These are phyloP conservation scores for Lophura nycthemera DNA, from an alignment of 2,113 vertebrate species.

Conservation along the genomic window DNA sequence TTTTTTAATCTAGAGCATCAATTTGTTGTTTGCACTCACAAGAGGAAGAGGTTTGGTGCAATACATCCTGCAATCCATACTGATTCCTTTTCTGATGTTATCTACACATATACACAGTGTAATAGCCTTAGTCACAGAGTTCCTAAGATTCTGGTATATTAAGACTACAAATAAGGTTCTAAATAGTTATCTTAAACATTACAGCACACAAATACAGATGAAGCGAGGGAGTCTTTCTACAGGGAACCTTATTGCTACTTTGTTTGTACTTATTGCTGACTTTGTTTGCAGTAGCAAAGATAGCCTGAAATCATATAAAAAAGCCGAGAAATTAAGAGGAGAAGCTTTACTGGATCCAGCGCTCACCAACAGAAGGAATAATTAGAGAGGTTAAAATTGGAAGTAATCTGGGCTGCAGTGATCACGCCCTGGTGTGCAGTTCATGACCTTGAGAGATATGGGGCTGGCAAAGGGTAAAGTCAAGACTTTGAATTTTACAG, in stretches of 20 bases:
- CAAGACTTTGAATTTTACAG: neutral
- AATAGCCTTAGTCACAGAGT: neutral
- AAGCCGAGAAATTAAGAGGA: neutral
- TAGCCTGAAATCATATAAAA: fast-evolving
- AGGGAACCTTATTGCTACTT: neutral
- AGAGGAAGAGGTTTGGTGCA: neutral
- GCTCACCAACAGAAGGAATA: neutral
- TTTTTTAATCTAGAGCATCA: neutral
- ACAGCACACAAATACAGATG: fast-evolving
- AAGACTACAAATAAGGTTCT: neutral
- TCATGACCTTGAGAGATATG: no score
- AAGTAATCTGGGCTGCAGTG: neutral
- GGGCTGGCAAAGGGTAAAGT: no score
- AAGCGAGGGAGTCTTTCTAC: fast-evolving
- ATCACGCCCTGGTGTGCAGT: neutral
- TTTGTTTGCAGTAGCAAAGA: neutral
- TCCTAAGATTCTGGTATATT: neutral
- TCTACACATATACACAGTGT: fast-evolving
- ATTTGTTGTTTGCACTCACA: neutral
- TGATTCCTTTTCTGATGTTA: neutral
- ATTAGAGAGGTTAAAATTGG: neutral
- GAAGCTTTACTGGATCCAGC: neutral
- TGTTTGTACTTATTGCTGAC: no score
- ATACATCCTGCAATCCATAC: neutral
- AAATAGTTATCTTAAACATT: neutral